Evolutionary conservation across 2,113 vertebrate genomes (phyloP).

Genomic region (Thermophis baileyi): DNA sequence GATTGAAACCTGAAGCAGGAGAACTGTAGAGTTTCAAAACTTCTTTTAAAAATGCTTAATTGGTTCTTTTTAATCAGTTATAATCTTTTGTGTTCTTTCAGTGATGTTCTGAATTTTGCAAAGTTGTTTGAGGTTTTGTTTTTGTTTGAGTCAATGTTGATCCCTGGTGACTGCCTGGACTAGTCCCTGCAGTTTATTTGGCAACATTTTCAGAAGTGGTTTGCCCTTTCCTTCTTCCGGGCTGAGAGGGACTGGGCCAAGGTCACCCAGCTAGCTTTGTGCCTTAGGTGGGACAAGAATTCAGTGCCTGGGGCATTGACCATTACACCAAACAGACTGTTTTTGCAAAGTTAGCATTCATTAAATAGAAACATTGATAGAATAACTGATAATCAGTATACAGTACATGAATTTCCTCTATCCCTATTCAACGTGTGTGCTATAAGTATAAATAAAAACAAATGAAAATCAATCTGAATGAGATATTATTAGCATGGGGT

Average conservation of each 20-base stretch:
- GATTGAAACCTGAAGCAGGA: not conserved
- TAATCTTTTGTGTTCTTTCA: constrained; percentile 62
- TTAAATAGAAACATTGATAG: constrained; percentile 24
- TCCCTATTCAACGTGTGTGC: not conserved
- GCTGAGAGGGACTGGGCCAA: not conserved
- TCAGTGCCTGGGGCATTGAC: not conserved
- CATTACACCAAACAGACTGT: not conserved
- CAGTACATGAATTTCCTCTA: not conserved
- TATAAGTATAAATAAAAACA: not conserved
- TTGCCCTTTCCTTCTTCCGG: not conserved
- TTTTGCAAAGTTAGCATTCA: constrained; percentile 16
- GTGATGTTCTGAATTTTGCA: constrained; percentile 50
- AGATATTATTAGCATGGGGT: not conserved
- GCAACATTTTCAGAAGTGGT: not conserved
- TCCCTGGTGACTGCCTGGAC: not conserved
- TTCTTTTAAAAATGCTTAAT: constrained; percentile 8
- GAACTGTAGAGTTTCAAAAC: not conserved
- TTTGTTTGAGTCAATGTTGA: not conserved
- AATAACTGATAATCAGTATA: constrained; percentile 15
- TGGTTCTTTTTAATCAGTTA: constrained; percentile 39
- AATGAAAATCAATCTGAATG: not conserved
- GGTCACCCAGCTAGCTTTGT: not conserved
- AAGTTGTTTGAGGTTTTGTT: constrained; percentile 32
- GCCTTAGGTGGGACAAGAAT: not conserved
- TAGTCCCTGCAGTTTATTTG: not conserved